Evolutionary conservation across 2,888 invertebrate genomes (phyloP).

Genomic region (Anagyrus pseudococci): DNA sequence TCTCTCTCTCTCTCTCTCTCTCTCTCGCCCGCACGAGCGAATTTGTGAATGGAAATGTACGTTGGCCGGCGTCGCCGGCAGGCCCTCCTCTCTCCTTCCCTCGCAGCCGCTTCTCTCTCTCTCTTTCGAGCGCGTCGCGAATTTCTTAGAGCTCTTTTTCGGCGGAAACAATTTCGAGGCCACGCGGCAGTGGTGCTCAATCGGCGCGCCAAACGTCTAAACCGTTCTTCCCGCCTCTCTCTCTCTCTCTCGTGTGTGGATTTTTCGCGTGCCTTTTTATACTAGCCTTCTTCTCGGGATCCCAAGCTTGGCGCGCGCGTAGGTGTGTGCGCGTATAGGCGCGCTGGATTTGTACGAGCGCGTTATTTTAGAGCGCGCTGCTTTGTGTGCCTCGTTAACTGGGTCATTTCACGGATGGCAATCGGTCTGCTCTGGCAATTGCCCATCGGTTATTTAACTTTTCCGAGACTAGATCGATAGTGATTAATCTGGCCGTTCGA

Average conservation of each 20-base stretch:
- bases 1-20: too few species aligned
- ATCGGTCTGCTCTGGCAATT: too few species aligned
- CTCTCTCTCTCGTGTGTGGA: neutral
- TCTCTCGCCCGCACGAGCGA: neutral
- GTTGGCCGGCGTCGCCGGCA: conserved; percentile 4
- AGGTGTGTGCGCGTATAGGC: too few species aligned
- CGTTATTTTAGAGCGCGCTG: too few species aligned
- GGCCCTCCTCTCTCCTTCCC: neutral
- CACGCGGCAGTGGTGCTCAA: conserved; percentile 51
- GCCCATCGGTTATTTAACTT: too few species aligned
- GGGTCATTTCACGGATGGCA: too few species aligned
- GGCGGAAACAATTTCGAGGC: conserved; percentile 55
- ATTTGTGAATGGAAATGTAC: conserved; percentile 37
- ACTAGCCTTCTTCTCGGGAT: too few species aligned
- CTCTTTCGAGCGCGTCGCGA: conserved; percentile 11
- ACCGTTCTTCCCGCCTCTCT: neutral
- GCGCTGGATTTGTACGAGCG: too few species aligned
- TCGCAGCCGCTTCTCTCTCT: neutral
- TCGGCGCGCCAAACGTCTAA: neutral
- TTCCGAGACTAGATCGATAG: too few species aligned
- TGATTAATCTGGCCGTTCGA: too few species aligned
- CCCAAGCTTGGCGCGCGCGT: too few species aligned
- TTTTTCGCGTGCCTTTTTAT: neutral
- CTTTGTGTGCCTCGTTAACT: too few species aligned
- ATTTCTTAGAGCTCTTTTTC: conserved; percentile 44